Evolutionary conservation across 2,113 vertebrate species (phyloP).

Genomic region (Antigone vipio): DNA sequence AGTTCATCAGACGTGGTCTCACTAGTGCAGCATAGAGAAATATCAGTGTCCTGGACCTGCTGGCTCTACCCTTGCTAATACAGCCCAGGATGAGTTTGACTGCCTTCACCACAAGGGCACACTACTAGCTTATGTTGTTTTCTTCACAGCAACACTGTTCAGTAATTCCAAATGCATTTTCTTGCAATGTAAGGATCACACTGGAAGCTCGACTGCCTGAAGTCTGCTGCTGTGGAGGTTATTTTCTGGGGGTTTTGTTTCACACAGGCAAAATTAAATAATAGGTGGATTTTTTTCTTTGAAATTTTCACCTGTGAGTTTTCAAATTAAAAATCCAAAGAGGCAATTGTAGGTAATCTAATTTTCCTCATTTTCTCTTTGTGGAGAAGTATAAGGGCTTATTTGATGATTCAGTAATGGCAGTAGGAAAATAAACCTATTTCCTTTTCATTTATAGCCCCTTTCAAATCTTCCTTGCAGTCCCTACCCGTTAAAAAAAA

Average conservation of each 20-base stretch:
- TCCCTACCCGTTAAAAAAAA: not conserved
- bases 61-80: not conserved
- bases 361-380: not conserved
- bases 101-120: not conserved
- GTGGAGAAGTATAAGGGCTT: not conserved
- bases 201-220: not conserved
- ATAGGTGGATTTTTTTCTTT: not conserved
- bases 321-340: not conserved
- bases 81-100: not conserved
- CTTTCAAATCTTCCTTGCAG: not conserved
- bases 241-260: not conserved
- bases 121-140: not conserved
- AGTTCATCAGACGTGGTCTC: fast-evolving
- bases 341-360: not conserved
- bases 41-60: not conserved
- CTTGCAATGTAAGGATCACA: not conserved
- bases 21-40: not conserved
- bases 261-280: fast-evolving
- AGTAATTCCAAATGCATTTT: not conserved
- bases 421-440: not conserved
- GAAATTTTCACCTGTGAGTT: not conserved
- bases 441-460: not conserved
- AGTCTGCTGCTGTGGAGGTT: not conserved
- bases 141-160: not conserved
- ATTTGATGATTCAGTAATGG: not conserved